These are phyloP conservation scores for Phalera bucephala DNA, from an alignment of 2,888 invertebrate species.

Conservation along the genomic window DNA sequence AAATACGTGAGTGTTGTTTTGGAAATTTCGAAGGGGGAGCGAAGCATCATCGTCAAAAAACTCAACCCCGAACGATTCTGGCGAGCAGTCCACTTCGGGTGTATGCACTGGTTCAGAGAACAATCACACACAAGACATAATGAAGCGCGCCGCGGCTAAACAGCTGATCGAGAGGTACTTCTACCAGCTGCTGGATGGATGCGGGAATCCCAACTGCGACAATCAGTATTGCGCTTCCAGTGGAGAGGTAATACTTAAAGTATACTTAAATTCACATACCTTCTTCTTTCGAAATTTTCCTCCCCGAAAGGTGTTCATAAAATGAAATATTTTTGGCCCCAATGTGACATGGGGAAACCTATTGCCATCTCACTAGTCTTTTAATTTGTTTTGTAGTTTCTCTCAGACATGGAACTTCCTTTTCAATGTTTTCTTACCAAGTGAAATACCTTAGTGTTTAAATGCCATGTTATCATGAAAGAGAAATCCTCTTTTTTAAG, in stretches of 20 bases:
- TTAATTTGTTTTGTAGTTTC: too few species aligned
- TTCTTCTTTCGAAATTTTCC: too few species aligned
- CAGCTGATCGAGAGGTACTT: conserved; percentile 96
- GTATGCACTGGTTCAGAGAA: conserved; percentile 57
- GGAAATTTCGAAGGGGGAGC: conserved; percentile 62
- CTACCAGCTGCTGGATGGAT: conserved; percentile 95
- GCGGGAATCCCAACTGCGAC: conserved; percentile 93
- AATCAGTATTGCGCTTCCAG: conserved; percentile 96
- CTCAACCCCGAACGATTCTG: conserved; percentile 60
- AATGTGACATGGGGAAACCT: too few species aligned
- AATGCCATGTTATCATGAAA: too few species aligned
- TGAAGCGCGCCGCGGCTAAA: conserved; percentile 91
- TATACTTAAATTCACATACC: too few species aligned
- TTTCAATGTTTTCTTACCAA: too few species aligned
- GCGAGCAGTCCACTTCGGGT: conserved; percentile 55
- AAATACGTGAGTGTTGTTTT: conserved; percentile 23
- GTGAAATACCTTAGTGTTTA: too few species aligned
- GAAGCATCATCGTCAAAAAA: conserved; percentile 79
- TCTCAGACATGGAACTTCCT: too few species aligned
- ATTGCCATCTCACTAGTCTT: too few species aligned
- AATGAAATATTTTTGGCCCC: too few species aligned
- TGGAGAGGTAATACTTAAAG: conserved; percentile 86
- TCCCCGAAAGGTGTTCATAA: too few species aligned
- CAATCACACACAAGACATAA: conserved; percentile 81
- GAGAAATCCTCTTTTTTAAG: too few species aligned